A percentile compares a stretch with the other conserved stretches of the same genome.
phyloP scores from a whole-genome alignment of 2,797 vertebrate genomes.

The Pantherophis alleghaniensis region DNA sequence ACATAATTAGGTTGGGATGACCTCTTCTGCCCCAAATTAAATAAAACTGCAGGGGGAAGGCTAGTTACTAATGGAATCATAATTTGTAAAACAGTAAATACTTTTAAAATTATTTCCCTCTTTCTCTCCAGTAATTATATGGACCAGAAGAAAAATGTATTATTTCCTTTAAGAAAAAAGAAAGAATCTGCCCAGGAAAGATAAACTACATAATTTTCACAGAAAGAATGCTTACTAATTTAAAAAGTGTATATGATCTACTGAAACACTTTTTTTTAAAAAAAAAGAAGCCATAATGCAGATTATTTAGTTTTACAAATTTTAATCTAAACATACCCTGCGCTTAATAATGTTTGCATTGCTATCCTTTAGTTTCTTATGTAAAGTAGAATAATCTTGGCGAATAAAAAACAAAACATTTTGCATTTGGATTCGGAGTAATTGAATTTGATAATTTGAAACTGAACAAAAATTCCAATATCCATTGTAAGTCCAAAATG shows the following conservation, averaged over 20 bases:
- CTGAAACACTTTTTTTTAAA: conserved; percentile 1
- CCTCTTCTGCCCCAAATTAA: conserved; percentile 38
- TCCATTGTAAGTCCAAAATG: not conserved
- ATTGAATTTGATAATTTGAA: too few relatives aligned
- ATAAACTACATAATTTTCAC: conserved; percentile 51
- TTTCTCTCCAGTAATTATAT: not conserved
- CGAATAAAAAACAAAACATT: not conserved
- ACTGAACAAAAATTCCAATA: not conserved
- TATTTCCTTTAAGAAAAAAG: conserved; percentile 70
- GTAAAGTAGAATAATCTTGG: not conserved
- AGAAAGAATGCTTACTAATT: conserved; percentile 48
- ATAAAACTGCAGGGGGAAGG: conserved; percentile 37
- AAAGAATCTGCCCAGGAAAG: conserved; percentile 73
- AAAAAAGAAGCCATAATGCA: not conserved
- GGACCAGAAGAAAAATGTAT: conserved; percentile 6
- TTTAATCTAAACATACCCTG: not conserved
- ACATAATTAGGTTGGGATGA: conserved; percentile 34
- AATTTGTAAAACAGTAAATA: conserved; percentile 67
- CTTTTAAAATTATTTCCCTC: conserved; percentile 50
- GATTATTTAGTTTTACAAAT: not conserved
- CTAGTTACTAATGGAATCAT: conserved; percentile 59
- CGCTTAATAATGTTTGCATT: conserved; percentile 6
- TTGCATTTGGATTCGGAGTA: not conserved
- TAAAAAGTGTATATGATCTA: not conserved
- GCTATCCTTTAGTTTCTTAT: not conserved